A percentile compares a stretch with the other conserved stretches of the same genome.
phyloP scores from a whole-genome alignment of 2,113 vertebrate genomes.

The Cynopterus brachyotis region DNA sequence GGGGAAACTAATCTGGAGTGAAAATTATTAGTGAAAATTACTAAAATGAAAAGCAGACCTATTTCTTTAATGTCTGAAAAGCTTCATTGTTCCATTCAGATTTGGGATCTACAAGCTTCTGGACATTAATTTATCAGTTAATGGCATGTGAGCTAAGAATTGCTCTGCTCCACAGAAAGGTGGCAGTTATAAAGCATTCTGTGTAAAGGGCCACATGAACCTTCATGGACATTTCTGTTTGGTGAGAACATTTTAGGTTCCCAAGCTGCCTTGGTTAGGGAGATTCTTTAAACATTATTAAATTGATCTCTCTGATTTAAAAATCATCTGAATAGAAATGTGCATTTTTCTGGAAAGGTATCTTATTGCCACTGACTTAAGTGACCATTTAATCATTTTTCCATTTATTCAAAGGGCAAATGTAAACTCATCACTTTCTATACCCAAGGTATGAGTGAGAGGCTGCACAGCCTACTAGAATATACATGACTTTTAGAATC shows the following conservation, averaged over 20 bases:
- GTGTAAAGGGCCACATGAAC: neutral
- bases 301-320: neutral
- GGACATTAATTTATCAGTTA: neutral
- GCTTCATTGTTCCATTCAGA: neutral
- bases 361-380: neutral
- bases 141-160: neutral
- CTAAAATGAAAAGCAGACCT: slow-evolving; percentile 10
- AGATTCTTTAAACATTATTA: neutral
- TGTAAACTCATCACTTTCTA: neutral
- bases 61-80: neutral
- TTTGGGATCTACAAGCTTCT: neutral
- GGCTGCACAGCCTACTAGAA: neutral
- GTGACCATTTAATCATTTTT: neutral
- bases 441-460: neutral
- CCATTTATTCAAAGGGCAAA: neutral
- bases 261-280: neutral
- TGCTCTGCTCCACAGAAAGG: neutral
- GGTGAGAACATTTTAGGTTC: neutral
- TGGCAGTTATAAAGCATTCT: neutral
- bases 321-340: neutral
- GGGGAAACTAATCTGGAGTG: neutral
- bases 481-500: neutral
- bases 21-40: slow-evolving; percentile 32
- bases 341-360: neutral
- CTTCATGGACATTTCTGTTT: neutral